Evolutionary conservation across 2,888 invertebrate genomes (phyloP).

Genomic region (Metallyticus violacea): DNA sequence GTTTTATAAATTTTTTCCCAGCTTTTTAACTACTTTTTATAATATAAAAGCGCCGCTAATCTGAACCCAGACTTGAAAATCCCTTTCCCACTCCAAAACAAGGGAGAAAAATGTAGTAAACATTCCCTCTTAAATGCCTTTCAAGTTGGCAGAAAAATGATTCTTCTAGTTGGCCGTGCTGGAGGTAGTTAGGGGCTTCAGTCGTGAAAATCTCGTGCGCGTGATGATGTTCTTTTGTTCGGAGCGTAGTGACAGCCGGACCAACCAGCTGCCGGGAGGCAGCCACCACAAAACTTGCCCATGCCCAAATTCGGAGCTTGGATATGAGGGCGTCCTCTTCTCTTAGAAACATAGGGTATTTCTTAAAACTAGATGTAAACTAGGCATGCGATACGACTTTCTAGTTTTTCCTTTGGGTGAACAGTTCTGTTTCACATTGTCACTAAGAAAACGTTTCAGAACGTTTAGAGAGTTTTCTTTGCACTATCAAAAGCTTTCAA

Average conservation of each 20-base stretch:
- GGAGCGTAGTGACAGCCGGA: neutral
- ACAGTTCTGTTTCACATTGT: no score
- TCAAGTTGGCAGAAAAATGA: neutral
- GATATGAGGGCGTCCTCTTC: neutral
- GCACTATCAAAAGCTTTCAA: no score
- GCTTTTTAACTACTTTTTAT: no score
- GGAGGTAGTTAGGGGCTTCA: neutral
- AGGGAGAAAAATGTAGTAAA: neutral
- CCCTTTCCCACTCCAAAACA: no score
- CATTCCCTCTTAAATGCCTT: neutral
- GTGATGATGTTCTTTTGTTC: neutral
- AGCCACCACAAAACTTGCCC: neutral
- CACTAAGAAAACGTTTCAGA: no score
- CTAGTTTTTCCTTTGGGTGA: no score
- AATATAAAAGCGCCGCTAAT: no score
- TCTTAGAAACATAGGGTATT: neutral
- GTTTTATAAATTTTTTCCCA: no score
- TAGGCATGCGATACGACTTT: no score
- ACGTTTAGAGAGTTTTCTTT: no score
- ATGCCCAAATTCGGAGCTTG: neutral
- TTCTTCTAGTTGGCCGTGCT: no score
- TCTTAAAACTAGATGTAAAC: neutral
- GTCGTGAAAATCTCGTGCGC: neutral
- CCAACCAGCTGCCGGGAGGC: neutral
- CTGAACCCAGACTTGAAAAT: neutral